Evolutionary conservation across 2,113 vertebrate genomes (phyloP), one percentile per base, ranked within the genome.

Genomic region (Poeciliopsis turrubarensis): DNA sequence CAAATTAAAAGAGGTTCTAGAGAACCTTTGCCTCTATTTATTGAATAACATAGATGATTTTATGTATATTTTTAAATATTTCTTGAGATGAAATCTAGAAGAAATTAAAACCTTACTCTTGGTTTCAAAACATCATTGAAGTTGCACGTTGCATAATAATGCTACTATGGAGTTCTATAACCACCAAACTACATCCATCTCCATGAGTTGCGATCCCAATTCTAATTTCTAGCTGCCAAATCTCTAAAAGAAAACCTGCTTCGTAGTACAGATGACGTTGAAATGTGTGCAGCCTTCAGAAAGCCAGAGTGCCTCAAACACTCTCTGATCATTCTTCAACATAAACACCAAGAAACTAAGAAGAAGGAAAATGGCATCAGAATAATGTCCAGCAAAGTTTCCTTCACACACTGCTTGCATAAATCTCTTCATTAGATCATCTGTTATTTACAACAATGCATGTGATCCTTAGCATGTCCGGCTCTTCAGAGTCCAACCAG

Each of bases 381-480:
- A 77, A 74, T 60, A 70, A 80, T 63, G 75, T 82, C 70, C 26
- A 70, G 66, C 75, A n/a, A 85, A 81, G 41, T 32, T 34, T 67
- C 84, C 81, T 79, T 77, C 82, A 82, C 81, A 47, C 72, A 41
- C 27, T 32, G 64, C 88, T 92, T 92, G 87, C 90, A 93, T 92
- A 93, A 92, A 90, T 84, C 87, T 91, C 83, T 88, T 86, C 81
- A 63, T 88, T 88, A 91, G 86, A 89, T 87, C 80, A 77, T 92
- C 88, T 90, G 74, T 75, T 93, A 92, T 92, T 26, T 92, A 91
- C 90, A 92, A 60, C 60, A 78, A 80, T 86, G 86, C 76, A 85
- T 80, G 32, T 77, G 77, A 87, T 57, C 25, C 51, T 57, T n/a
- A 57, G n/a, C 78, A 80, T 65, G 70, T 68, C 25, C 0, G 34